Percentiles rank a stretch among this genome's conserved stretches.
These are phyloP conservation scores for Tauraco erythrolophus DNA, from an alignment of 2,113 vertebrate species.

Conservation along the genomic window DNA sequence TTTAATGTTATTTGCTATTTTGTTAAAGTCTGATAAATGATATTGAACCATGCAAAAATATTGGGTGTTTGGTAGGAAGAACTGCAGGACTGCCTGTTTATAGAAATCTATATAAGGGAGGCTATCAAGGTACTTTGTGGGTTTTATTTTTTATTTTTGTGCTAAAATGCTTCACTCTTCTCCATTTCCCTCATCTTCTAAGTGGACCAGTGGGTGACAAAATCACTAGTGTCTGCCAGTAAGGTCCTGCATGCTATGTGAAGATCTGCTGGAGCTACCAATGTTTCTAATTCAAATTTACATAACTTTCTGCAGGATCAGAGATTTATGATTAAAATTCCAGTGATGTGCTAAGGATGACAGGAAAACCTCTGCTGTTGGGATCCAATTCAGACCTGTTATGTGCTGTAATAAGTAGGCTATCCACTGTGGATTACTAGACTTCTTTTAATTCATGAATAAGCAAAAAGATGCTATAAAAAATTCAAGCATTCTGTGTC, in stretches of 20 bases:
- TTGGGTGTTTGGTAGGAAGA: not conserved
- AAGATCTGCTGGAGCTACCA: not conserved
- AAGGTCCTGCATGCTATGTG: not conserved
- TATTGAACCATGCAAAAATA: not conserved
- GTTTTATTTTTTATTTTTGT: not conserved
- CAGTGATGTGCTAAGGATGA: not conserved
- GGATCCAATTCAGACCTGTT: not conserved
- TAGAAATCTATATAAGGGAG: not conserved
- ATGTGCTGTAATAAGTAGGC: not conserved
- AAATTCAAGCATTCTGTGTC: slow-evolving; percentile 49
- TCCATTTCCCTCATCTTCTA: fast-evolving
- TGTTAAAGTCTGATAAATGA: not conserved
- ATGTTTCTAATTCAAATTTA: not conserved
- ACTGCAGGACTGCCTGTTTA: not conserved
- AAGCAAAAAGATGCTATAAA: slow-evolving; percentile 60
- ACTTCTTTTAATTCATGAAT: slow-evolving; percentile 53
- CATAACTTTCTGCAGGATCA: not conserved
- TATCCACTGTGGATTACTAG: slow-evolving; percentile 20
- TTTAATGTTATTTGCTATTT: not conserved
- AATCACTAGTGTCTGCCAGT: not conserved
- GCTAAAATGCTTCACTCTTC: not conserved
- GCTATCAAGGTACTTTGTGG: not conserved
- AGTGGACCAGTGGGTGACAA: not conserved
- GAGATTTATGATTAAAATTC: not conserved
- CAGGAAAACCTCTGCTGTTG: not conserved